Evolutionary conservation across 2,797 vertebrate genomes (phyloP), one percentile per base, ranked within the genome.

Genomic region (Amniataba percoides): DNA sequence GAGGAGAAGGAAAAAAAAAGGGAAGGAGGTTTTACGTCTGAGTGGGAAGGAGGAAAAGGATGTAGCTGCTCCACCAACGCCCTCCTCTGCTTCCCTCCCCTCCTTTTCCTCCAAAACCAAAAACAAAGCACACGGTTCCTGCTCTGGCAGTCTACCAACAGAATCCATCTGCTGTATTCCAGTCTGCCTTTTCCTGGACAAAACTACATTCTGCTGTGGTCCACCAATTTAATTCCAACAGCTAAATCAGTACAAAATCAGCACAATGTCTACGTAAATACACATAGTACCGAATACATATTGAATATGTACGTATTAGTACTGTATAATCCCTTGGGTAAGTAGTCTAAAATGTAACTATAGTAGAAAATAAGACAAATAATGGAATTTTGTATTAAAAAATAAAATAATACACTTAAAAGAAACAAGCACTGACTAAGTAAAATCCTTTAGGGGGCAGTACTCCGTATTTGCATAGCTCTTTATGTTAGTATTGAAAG

Each of bases 71-170:
- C 82, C 82, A 84, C 83, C 80, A 80, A 86, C 78, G 64, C 85
- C 90, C 82, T 77, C 82, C 55, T 71, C 74, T 52, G 78, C 82
- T 88, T 91, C 79, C 87, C 87, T 88, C 81, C 88, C 87, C 85
- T 88, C 88, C 88, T 87, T 87, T 90, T 90, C 89, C 88, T 87
- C 78, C 71, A 48, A 42, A 87, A 83, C 69, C 64, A 77, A 77
- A 91, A 92, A 90, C 89, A 93, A 93, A 92, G 90, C 74, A 0
- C 46, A 78, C 58, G 58, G 80, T 91, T 92, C 90, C 89, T 90
- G 89, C 84, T 85, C 77, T 86, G 88, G 89, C 85, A 45, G 57
- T 4, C 25, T 2, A 66, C 89, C 85, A 85, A 82, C 74, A 74
- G 21, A 81, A 78, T 83, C 85, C 88, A 87, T 86, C 88, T 85